Conservation (phyloP, 2,888 invertebrate species). For the Petrophora chlorosata region DNA sequence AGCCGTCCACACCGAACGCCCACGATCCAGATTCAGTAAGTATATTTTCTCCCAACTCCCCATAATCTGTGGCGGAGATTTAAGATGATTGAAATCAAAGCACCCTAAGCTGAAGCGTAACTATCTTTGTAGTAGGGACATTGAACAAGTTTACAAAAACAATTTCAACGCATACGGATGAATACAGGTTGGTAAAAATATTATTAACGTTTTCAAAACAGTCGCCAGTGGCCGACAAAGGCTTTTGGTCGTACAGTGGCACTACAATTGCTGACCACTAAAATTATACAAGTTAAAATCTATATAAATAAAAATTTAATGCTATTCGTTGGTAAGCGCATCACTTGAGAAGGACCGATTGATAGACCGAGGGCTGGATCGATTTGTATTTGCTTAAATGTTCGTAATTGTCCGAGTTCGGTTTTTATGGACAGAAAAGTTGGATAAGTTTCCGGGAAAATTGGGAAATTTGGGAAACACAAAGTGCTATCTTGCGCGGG, state of each 20-base stretch:
- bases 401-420: too few relatives aligned
- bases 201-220: conserved; percentile 10
- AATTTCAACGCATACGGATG: not conserved
- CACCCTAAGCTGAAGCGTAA: not conserved
- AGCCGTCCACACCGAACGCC: conserved; percentile 90
- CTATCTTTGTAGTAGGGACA: not conserved
- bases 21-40: conserved; percentile 91
- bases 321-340: too few relatives aligned
- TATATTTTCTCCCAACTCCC: conserved; percentile 38
- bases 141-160: conserved; percentile 2
- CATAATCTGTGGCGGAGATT: too few relatives aligned
- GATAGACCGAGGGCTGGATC: too few relatives aligned
- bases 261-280: conserved; percentile 6
- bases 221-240: not conserved
- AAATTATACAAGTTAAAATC: conserved; percentile 1
- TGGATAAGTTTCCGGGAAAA: too few relatives aligned
- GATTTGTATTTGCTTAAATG: too few relatives aligned
- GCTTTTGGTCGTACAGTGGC: not conserved
- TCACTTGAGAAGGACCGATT: too few relatives aligned
- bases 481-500: too few relatives aligned
- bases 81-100: conserved; percentile 1
- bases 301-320: too few relatives aligned
- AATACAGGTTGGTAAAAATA: conserved; percentile 4
- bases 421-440: too few relatives aligned
- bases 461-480: too few relatives aligned